A percentile compares a stretch with the other conserved stretches of the same genome.
Conservation (phyloP, 2,113 vertebrate genomes). For the Reinhardtius hippoglossoides region DNA sequence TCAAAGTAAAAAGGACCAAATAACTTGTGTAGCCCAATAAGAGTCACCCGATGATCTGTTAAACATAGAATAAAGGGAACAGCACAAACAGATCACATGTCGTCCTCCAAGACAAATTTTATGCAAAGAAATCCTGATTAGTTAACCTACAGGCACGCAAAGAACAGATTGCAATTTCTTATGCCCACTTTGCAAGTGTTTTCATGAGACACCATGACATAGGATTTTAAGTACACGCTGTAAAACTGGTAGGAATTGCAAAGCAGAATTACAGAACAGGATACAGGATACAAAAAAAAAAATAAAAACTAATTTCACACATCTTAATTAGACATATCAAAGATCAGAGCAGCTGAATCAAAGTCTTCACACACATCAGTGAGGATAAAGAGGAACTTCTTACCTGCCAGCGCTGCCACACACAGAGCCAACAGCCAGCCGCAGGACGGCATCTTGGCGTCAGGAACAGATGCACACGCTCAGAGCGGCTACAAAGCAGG, state of each 20-base stretch:
- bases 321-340: conserved; percentile 1
- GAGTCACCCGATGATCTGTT: too few relatives aligned
- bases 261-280: not conserved
- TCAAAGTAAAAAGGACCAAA: not conserved
- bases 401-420: conserved; percentile 75
- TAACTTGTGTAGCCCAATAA: not conserved
- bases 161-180: conserved; percentile 7
- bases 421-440: conserved; percentile 71
- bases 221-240: not conserved
- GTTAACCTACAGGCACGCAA: conserved; percentile 28
- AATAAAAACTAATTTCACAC: not conserved
- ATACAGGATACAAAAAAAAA: not conserved
- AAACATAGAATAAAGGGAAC: not conserved
- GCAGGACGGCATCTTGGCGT: conserved; percentile 68
- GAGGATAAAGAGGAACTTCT: conserved; percentile 50
- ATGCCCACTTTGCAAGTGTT: conserved; percentile 8
- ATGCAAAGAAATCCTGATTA: conserved; percentile 45
- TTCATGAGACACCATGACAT: not conserved
- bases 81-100: not conserved
- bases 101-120: conserved; percentile 1
- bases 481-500: conserved; percentile 51
- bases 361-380: not conserved
- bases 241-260: not conserved
- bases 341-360: not conserved
- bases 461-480: conserved; percentile 52